Base-by-base conservation (phyloP, 2,797 vertebrate species). In the Falco biarmicus region DNA sequence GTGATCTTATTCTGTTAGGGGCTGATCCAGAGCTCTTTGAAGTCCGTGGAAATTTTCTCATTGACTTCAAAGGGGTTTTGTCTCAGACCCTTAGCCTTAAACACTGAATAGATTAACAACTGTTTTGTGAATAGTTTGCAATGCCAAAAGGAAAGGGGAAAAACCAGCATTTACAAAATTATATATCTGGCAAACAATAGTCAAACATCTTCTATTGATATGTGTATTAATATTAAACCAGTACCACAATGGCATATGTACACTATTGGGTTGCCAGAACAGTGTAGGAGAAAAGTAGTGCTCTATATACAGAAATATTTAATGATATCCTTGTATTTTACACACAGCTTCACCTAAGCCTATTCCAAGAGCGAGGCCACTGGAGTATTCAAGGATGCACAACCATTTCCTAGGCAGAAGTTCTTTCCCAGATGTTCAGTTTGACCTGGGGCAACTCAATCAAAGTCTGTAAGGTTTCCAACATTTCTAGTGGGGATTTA, bases 361-460 rank as follows among this genome's bases (percentile, higher is more conserved):
- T 93, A 31, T 95, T 97, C 91, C 95, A 96, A 97, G 61, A 97
- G 95, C 6, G 22, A 95, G 79, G 93, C 78, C 97, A 96, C 93
- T 81, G 70, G 96, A 95, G 95, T 98, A 96, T 97, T 98, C 97
- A 97, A 96, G 92, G 90, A 97, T 98, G 96, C 93, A 96, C 96
- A 97, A 94, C 77, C 57, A 88, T 95, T 96, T 96, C 96, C 90
- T 93, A 97, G 90, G 90, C 92, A 96, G 97, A 97, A 97, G 95
- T 98, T 96, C 96, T 97, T 97, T 96, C 97, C 97, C 98, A 98
- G 98, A 97, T 98, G 97, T 98, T 98, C 96, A 96, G 37, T 97
- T 97, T 98, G 98, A 98, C 98, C 97, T 90, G 95, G 97, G 97
- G 97, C 97, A 97, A 96, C 95, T 98, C 97, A 98, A 97, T 98